A percentile compares a stretch with the other conserved stretches of the same genome.
Conservation (phyloP, 1,140 invertebrate genomes). For the Chrysoperla carnea region DNA sequence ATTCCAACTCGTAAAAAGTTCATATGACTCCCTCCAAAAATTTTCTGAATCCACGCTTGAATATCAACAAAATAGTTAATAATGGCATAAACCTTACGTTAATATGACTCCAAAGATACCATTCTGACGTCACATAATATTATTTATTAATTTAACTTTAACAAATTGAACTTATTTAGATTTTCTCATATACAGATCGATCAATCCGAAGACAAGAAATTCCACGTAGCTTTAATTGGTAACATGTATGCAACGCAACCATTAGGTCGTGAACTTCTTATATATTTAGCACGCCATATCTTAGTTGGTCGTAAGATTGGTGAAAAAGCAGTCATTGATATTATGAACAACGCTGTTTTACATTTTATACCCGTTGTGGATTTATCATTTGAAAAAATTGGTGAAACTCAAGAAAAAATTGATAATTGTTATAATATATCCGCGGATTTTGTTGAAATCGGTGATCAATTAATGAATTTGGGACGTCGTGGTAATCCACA, state of each 20-base stretch:
- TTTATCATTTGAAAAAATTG: slow-evolving; percentile 29
- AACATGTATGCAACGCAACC: slow-evolving; percentile 71
- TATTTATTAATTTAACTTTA: too few species aligned
- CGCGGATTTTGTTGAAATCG: slow-evolving; percentile 21
- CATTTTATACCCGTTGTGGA: slow-evolving; percentile 63
- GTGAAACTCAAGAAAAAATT: neutral
- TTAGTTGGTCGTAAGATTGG: slow-evolving; percentile 44
- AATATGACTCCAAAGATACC: too few species aligned
- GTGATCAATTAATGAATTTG: slow-evolving; percentile 14
- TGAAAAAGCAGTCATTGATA: slow-evolving; percentile 36
- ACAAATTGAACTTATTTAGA: too few species aligned
- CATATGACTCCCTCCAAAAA: too few species aligned
- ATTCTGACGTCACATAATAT: too few species aligned
- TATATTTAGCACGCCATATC: slow-evolving; percentile 70
- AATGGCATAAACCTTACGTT: too few species aligned
- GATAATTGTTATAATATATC: slow-evolving; percentile 38
- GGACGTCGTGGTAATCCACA: slow-evolving; percentile 11
- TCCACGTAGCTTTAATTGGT: slow-evolving; percentile 65
- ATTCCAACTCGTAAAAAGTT: too few species aligned
- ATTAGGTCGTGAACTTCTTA: slow-evolving; percentile 62
- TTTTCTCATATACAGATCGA: slow-evolving; percentile 32
- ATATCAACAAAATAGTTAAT: too few species aligned
- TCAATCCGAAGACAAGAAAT: slow-evolving; percentile 56
- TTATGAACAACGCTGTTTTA: slow-evolving; percentile 55
- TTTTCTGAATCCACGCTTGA: too few species aligned